These are phyloP conservation scores for Eurosta solidaginis DNA, from an alignment of 1,140 invertebrate species.

Conservation along the genomic window DNA sequence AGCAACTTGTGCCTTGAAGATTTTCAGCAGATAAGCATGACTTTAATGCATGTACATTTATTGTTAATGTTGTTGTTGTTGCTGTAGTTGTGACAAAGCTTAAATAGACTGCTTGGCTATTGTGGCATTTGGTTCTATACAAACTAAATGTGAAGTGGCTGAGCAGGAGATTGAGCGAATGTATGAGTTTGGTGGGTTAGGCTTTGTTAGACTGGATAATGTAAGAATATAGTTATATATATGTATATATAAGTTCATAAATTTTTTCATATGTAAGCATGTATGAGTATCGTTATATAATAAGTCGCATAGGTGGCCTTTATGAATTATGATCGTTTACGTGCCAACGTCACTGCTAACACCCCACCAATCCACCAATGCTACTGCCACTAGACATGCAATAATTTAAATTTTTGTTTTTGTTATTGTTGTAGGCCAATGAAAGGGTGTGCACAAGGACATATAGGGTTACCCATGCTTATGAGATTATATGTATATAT, in stretches of 20 bases:
- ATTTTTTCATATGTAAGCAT: neutral
- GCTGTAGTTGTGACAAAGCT: neutral
- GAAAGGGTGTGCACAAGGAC: conserved; percentile 17
- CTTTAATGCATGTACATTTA: neutral
- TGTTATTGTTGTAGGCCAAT: neutral
- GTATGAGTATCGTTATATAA: too few species aligned
- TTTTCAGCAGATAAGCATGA: neutral
- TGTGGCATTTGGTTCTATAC: neutral
- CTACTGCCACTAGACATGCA: neutral
- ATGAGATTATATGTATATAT: neutral
- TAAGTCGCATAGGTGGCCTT: conserved; percentile 19
- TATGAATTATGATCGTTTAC: conserved; percentile 11
- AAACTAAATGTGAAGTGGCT: conserved; percentile 4
- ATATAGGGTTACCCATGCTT: neutral
- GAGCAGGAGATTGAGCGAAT: neutral
- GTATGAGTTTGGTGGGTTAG: neutral
- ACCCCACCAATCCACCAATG: conserved; percentile 3
- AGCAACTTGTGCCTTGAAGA: neutral
- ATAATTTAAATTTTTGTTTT: neutral
- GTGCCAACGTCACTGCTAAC: conserved; percentile 7
- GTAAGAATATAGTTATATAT: neutral
- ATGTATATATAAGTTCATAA: neutral
- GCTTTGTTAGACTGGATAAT: neutral
- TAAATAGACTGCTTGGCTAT: neutral
- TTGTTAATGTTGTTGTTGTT: neutral